These are phyloP conservation scores for Mythimna vitellina DNA, from an alignment of 2,888 invertebrate genomes.

Conservation along the genomic window DNA sequence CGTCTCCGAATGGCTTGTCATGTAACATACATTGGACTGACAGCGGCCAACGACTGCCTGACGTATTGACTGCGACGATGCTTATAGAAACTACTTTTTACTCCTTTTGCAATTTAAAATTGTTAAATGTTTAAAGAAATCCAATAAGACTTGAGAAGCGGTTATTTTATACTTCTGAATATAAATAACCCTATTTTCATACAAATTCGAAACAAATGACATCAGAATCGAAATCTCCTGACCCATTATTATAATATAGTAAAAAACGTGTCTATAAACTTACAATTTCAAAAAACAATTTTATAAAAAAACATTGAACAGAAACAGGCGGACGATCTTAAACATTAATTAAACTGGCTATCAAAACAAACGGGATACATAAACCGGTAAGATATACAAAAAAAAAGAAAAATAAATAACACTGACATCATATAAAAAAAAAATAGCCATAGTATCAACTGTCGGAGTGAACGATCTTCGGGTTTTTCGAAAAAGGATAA, in stretches of 20 bases:
- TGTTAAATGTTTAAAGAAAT: conserved; percentile 20
- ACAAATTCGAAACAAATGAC: conserved; percentile 43
- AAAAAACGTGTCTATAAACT: conserved; percentile 42
- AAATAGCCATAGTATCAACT: conserved; percentile 77
- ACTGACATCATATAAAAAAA: conserved; percentile 83
- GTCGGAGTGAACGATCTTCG: conserved; percentile 83
- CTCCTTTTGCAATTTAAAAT: conserved; percentile 27
- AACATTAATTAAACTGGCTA: conserved; percentile 67
- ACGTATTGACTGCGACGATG: conserved; percentile 49
- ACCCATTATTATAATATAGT: conserved; percentile 27
- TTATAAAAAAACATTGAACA: conserved; percentile 32
- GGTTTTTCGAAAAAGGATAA: conserved; percentile 72
- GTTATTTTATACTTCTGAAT: conserved; percentile 1
- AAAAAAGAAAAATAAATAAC: conserved; percentile 70
- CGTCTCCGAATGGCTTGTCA: conserved; percentile 56
- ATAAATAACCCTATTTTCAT: conserved; percentile 16
- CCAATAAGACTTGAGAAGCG: not conserved
- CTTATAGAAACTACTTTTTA: conserved; percentile 31
- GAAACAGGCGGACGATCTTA: conserved; percentile 31
- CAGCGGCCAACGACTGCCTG: conserved; percentile 51
- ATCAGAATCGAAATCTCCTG: conserved; percentile 21
- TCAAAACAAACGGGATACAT: conserved; percentile 78
- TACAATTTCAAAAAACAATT: conserved; percentile 43
- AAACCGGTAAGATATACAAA: conserved; percentile 62
- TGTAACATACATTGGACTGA: conserved; percentile 60